Percentiles rank a stretch among this genome's conserved stretches.
phyloP scores from a whole-genome alignment of 2,888 invertebrate genomes.

The Perizoma flavofasciatum region DNA sequence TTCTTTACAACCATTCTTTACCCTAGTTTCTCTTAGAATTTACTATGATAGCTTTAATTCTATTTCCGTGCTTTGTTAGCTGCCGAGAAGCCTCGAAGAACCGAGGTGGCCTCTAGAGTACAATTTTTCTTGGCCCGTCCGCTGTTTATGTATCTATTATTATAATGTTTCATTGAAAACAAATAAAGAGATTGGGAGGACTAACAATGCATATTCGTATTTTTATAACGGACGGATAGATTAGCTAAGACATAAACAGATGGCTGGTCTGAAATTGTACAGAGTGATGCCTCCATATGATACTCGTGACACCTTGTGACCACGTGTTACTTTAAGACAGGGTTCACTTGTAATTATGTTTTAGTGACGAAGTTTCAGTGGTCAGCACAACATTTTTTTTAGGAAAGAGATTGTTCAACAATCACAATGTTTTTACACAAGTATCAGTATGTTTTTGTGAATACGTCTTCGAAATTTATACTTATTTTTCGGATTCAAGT shows the following conservation, averaged over 20 bases:
- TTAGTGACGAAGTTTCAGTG: background rate
- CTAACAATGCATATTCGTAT: conserved; percentile 2
- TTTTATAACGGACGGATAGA: background rate
- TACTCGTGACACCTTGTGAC: too few species aligned
- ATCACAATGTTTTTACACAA: too few species aligned
- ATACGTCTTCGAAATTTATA: too few species aligned
- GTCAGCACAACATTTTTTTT: background rate
- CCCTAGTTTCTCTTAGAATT: conserved; percentile 29
- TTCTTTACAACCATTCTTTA: conserved; percentile 30
- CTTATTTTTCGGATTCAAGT: too few species aligned
- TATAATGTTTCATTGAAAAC: conserved; percentile 11
- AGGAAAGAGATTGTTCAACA: too few species aligned
- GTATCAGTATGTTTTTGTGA: too few species aligned
- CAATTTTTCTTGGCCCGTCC: conserved; percentile 45
- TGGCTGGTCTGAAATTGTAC: too few species aligned
- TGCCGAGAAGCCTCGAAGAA: conserved; percentile 16
- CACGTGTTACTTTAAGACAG: too few species aligned
- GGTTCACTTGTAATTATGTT: too few species aligned
- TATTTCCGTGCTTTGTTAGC: conserved; percentile 11
- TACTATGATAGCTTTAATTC: conserved; percentile 13
- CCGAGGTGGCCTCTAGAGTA: conserved; percentile 30
- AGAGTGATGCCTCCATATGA: too few species aligned
- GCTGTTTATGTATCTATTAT: conserved; percentile 48
- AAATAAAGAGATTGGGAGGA: conserved; percentile 5
- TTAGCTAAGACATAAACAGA: too few species aligned